These are phyloP conservation scores for Villa cingulata DNA, from an alignment of 2,888 invertebrate genomes.

Conservation along the genomic window DNA sequence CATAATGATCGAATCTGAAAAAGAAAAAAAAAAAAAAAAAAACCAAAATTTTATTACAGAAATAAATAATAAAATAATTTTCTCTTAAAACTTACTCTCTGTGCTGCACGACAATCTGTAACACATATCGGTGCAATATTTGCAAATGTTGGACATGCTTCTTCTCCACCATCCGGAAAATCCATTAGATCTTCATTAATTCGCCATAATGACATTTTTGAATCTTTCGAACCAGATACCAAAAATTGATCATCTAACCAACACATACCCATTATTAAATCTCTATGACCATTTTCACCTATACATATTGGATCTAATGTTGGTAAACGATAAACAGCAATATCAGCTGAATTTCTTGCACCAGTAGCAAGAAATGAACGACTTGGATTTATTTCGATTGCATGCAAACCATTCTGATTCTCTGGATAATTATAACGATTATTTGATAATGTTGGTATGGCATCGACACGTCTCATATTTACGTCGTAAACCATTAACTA, in stretches of 20 bases:
- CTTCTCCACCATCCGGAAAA: slow-evolving; percentile 31
- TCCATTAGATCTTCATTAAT: slow-evolving; percentile 43
- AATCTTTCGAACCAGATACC: slow-evolving; percentile 86
- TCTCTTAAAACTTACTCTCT: slow-evolving; percentile 33
- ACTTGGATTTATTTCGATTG: slow-evolving; percentile 88
- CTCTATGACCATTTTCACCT: slow-evolving; percentile 79
- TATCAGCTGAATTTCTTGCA: slow-evolving; percentile 80
- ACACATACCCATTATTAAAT: slow-evolving; percentile 82
- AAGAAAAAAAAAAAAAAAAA: slow-evolving; percentile 11
- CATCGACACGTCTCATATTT: slow-evolving; percentile 68
- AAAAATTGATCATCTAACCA: slow-evolving; percentile 95
- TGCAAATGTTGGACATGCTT: slow-evolving; percentile 36
- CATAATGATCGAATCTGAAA: slow-evolving; percentile 63
- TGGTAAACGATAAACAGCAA: slow-evolving; percentile 78
- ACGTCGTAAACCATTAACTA: slow-evolving; percentile 87
- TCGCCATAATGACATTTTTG: slow-evolving; percentile 80
- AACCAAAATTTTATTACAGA: neutral
- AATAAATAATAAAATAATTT: neutral
- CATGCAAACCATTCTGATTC: slow-evolving; percentile 77
- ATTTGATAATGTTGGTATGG: slow-evolving; percentile 74
- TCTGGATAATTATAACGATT: slow-evolving; percentile 39
- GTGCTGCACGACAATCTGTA: slow-evolving; percentile 67
- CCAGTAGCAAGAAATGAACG: slow-evolving; percentile 81
- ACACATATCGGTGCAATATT: slow-evolving; percentile 55
- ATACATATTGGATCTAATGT: slow-evolving; percentile 89